Conservation (phyloP, 2,113 vertebrate species). For the Mystacornis crossleyi region DNA sequence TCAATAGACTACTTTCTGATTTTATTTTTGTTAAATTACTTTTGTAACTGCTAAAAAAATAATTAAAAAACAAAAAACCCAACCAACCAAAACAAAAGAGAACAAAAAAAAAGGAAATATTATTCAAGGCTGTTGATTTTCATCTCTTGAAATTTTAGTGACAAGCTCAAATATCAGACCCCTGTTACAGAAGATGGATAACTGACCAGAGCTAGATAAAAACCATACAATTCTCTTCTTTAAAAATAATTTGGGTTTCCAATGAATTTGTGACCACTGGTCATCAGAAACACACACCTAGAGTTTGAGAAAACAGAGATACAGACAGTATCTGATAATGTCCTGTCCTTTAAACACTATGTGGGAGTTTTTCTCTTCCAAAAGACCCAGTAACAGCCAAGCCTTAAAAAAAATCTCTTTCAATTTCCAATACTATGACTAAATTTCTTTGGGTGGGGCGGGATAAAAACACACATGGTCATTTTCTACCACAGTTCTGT, state of each 20-base stretch:
- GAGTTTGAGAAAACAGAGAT: background rate
- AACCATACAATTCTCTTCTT: slow-evolving; percentile 38
- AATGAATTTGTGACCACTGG: background rate
- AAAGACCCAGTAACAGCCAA: slow-evolving; percentile 48
- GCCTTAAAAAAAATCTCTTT: background rate
- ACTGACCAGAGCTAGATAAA: slow-evolving; percentile 58
- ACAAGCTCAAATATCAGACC: slow-evolving; percentile 51
- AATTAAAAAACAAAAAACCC: slow-evolving; percentile 24
- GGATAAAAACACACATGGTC: slow-evolving; percentile 24
- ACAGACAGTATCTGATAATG: background rate
- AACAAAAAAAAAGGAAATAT: slow-evolving; percentile 35
- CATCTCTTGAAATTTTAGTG: slow-evolving; percentile 54
- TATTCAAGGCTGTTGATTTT: slow-evolving; percentile 67
- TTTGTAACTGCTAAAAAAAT: slow-evolving; percentile 74
- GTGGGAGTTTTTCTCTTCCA: background rate
- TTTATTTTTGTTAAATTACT: slow-evolving; percentile 77
- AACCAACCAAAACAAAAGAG: background rate
- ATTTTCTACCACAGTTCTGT: slow-evolving; percentile 55
- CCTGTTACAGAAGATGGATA: slow-evolving; percentile 61
- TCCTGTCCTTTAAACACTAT: background rate
- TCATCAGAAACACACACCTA: slow-evolving; percentile 7
- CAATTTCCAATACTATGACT: slow-evolving; percentile 37
- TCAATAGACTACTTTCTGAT: slow-evolving; percentile 72
- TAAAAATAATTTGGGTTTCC: slow-evolving; percentile 48
- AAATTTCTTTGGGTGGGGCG: slow-evolving; percentile 33